Evolutionary conservation across 2,113 vertebrate species (phyloP), one percentile per base, ranked within the genome.

Genomic region (Cryptoleucopteryx plumbea): DNA sequence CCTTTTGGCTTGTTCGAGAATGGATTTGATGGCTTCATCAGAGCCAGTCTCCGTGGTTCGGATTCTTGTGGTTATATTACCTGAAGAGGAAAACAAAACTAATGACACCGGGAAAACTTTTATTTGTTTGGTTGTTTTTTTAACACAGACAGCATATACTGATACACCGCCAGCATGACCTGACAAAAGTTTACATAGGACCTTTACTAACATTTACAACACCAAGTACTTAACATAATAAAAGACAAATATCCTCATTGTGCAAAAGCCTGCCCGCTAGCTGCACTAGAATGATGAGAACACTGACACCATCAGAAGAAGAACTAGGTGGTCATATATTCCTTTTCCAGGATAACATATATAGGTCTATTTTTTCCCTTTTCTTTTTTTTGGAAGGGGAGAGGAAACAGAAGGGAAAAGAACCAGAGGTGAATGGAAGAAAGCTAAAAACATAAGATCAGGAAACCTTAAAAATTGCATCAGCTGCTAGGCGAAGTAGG

Each of bases 11-110:
- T 99, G 99, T 82, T 99, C 99, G 19, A 99, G 98, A 96, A 99
- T 99, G 90, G 99, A 99, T 98, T 99, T 99, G 98, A 99, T 99
- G 58, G 99, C 99, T 97, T 99, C 99, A 56, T 99, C 99, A 81
- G 99, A 99, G 97, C 99, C 98, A 22, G 98, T 98, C 95, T 99
- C 99, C 11, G 99, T 98, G 94, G 98, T 98, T 95, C 99, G 99
- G 97, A 99, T 99, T 36, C 99, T 98, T 55, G 99, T 99, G 34
- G 99, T 99, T 97, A 99, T 99, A 93, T 99, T 99, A 97, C 99
- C 99, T 99, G 98, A 17, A 66, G 96, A 96, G 71, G 95, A 94
- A 98, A 97, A 94, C 81, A 89, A 73, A 81, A 84, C 88, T 53
- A 32, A 96, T 95, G 97, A 97, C 71, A 85, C 86, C 5, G 20